Evolutionary conservation across 2,113 vertebrate genomes (phyloP).

Genomic region (Bambusicola thoracicus): DNA sequence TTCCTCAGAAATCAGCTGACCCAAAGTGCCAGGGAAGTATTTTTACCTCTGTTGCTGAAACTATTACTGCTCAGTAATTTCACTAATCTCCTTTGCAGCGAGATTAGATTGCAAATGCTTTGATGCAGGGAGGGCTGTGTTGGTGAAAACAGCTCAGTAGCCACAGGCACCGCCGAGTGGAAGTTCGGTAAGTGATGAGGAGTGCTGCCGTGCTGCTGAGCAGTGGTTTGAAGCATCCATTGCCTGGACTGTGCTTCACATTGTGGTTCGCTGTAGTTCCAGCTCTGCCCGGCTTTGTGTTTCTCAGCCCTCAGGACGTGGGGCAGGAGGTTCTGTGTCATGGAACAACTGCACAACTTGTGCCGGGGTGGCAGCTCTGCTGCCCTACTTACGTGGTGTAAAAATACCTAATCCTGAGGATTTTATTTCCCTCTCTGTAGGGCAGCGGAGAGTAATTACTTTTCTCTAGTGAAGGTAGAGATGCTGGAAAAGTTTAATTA

Average conservation of each 20-base stretch:
- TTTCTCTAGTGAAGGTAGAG: slow-evolving; percentile 49
- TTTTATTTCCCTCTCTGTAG: slow-evolving; percentile 61
- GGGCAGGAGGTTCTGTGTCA: too few relatives aligned
- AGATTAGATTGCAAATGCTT: slow-evolving; percentile 40
- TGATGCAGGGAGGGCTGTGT: background rate
- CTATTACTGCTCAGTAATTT: slow-evolving; percentile 26
- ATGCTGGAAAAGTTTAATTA: slow-evolving; percentile 64
- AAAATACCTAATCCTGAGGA: slow-evolving; percentile 59
- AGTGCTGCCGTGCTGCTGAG: background rate
- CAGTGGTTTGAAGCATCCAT: background rate
- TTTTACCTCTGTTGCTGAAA: slow-evolving; percentile 42
- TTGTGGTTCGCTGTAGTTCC: too few relatives aligned
- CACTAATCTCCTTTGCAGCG: slow-evolving; percentile 47
- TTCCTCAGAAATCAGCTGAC: slow-evolving; percentile 33
- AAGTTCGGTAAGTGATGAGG: background rate
- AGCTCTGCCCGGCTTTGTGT: too few relatives aligned
- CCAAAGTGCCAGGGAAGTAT: slow-evolving; percentile 7
- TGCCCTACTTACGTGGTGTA: slow-evolving; percentile 36
- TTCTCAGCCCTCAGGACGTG: too few relatives aligned
- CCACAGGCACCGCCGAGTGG: accelerated
- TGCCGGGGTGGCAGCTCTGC: background rate
- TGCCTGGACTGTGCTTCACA: background rate
- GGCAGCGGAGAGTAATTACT: slow-evolving; percentile 65
- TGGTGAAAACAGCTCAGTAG: background rate
- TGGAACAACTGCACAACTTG: background rate